These are phyloP conservation scores for Elysia chlorotica DNA, from an alignment of 1,140 invertebrate genomes.

Conservation along the genomic window DNA sequence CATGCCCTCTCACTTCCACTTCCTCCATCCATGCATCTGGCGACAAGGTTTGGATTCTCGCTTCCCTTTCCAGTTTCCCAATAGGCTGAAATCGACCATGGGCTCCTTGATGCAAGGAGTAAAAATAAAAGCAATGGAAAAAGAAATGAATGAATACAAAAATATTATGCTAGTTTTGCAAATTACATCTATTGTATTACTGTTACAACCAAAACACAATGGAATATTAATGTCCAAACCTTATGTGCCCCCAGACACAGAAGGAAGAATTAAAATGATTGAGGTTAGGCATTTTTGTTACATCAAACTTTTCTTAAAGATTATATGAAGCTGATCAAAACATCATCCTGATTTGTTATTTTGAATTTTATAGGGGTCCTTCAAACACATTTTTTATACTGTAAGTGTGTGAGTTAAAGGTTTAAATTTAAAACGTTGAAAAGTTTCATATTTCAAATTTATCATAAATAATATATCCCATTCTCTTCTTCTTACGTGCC, in stretches of 20 bases:
- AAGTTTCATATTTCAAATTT: no score
- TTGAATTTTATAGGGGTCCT: no score
- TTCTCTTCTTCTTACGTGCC: no score
- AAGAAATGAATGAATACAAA: not conserved
- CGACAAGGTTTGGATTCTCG: conserved; percentile 47
- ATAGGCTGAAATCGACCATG: conserved; percentile 37
- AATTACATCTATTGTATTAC: no score
- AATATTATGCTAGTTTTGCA: no score
- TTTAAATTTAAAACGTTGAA: no score
- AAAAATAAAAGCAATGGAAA: not conserved
- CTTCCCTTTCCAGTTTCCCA: conserved; percentile 26
- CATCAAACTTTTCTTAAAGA: no score
- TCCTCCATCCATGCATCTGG: conserved; percentile 51
- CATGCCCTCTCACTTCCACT: conserved; percentile 48
- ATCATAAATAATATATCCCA: no score
- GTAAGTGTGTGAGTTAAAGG: no score
- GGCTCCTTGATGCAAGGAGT: conserved; percentile 34
- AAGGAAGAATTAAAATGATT: not conserved
- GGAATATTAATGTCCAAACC: not conserved
- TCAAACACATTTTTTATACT: no score
- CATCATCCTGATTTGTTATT: no score
- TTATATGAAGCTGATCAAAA: no score
- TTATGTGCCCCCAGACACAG: not conserved
- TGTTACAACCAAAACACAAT: not conserved
- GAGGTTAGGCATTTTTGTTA: not conserved